phyloP scores from a whole-genome alignment of 2,888 invertebrate genomes.

The Brassicogethes aeneus region DNA sequence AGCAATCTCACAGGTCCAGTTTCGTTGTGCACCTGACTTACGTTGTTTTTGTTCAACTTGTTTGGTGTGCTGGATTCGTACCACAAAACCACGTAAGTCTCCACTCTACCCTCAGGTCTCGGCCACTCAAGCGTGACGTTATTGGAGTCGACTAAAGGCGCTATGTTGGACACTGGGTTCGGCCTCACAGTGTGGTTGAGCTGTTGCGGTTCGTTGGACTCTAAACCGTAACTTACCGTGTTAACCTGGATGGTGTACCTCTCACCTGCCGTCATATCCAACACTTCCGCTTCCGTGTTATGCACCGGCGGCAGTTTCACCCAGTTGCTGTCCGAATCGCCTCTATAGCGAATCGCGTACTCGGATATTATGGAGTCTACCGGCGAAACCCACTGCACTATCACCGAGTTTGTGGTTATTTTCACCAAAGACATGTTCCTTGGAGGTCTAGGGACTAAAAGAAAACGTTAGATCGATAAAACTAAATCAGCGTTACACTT shows the following conservation, averaged over 20 bases:
- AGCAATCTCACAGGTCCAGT: slow-evolving; percentile 51
- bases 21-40: slow-evolving; percentile 40
- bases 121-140: slow-evolving; percentile 89
- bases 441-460: slow-evolving; percentile 70
- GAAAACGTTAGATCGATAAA: slow-evolving; percentile 1
- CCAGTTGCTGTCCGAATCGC: slow-evolving; percentile 65
- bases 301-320: slow-evolving; percentile 58
- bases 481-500: slow-evolving; percentile 43
- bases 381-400: slow-evolving; percentile 67
- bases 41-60: slow-evolving; percentile 34
- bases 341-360: slow-evolving; percentile 70
- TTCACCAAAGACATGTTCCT: slow-evolving; percentile 66
- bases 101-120: slow-evolving; percentile 77
- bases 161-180: slow-evolving; percentile 78
- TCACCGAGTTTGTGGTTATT: slow-evolving; percentile 66
- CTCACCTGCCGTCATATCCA: slow-evolving; percentile 84
- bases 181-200: slow-evolving; percentile 82
- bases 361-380: slow-evolving; percentile 63
- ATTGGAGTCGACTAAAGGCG: slow-evolving; percentile 73
- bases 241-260: slow-evolving; percentile 80
- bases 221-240: slow-evolving; percentile 73
- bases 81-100: slow-evolving; percentile 74
- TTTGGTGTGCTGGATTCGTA: slow-evolving; percentile 51
- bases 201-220: slow-evolving; percentile 69
- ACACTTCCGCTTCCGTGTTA: slow-evolving; percentile 66